These are phyloP conservation scores for Drosophila diplacantha DNA, from an alignment of 2,888 invertebrate species.

Conservation along the genomic window DNA sequence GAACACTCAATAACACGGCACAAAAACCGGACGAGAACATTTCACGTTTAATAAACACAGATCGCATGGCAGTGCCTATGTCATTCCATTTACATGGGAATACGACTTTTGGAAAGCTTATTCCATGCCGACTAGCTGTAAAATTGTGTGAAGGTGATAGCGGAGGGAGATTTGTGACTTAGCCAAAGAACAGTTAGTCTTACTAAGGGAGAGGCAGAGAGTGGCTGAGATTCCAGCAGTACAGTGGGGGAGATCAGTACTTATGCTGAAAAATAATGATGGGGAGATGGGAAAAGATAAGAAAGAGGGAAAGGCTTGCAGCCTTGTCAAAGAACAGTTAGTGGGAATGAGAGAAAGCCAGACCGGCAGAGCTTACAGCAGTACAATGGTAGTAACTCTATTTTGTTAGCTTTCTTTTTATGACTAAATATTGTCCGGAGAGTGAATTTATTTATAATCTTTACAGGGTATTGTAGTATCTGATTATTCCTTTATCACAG, in stretches of 20 bases:
- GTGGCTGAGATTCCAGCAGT: no score
- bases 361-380: not conserved
- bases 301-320: no score
- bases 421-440: no score
- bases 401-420: not conserved
- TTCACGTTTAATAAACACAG: constrained; percentile 4
- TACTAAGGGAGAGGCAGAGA: not conserved
- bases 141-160: not conserved
- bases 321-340: not conserved
- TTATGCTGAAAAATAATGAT: not conserved
- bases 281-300: not conserved
- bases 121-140: constrained; percentile 2
- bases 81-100: constrained; percentile 5
- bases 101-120: not conserved
- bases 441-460: no score
- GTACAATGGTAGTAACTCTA: not conserved
- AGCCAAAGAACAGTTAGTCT: constrained; percentile 1
- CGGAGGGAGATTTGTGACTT: not conserved
- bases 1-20: constrained; percentile 11
- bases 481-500: no score
- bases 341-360: not conserved
- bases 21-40: constrained; percentile 3
- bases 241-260: not conserved
- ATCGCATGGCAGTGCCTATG: not conserved
- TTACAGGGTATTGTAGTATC: no score